Evolutionary conservation across 2,888 invertebrate genomes (phyloP).

Genomic region (Epirrhoe alternata): DNA sequence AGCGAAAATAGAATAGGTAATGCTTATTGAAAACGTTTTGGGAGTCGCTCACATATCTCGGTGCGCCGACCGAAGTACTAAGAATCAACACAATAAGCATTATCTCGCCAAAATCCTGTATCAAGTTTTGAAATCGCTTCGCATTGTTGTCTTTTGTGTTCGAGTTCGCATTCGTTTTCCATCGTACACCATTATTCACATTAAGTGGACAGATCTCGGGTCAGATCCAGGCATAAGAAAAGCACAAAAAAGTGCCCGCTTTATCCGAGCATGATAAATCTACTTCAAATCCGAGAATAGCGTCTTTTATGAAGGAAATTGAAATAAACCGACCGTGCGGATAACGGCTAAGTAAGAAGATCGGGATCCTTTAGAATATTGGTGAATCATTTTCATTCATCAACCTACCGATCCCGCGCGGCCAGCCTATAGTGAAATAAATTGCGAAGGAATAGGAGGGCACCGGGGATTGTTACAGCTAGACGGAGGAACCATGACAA

Average conservation of each 20-base stretch:
- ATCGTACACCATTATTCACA: slow-evolving; percentile 85
- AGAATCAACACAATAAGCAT: slow-evolving; percentile 60
- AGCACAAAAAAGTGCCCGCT: slow-evolving; percentile 85
- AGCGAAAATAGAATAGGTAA: slow-evolving; percentile 26
- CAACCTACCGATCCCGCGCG: slow-evolving; percentile 52
- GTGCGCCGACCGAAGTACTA: slow-evolving; percentile 46
- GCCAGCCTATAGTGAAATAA: slow-evolving; percentile 40
- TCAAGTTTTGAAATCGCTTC: slow-evolving; percentile 82
- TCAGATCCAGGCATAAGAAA: slow-evolving; percentile 85
- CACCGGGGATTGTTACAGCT: slow-evolving; percentile 5
- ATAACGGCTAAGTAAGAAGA: slow-evolving; percentile 84
- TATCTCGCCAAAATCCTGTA: slow-evolving; percentile 78
- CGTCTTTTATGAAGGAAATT: slow-evolving; percentile 86
- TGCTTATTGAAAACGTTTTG: slow-evolving; percentile 30
- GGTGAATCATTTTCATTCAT: slow-evolving; percentile 83
- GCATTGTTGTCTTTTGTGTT: slow-evolving; percentile 85
- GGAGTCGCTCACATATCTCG: slow-evolving; percentile 25
- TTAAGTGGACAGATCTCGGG: slow-evolving; percentile 86
- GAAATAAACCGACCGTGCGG: slow-evolving; percentile 86
- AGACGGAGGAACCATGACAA: slow-evolving; percentile 8
- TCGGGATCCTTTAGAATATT: slow-evolving; percentile 82
- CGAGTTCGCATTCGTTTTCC: slow-evolving; percentile 83
- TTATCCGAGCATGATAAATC: slow-evolving; percentile 86
- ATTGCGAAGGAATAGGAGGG: slow-evolving; percentile 21
- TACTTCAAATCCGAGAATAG: slow-evolving; percentile 86